Conservation (phyloP, 2,797 vertebrate species). For the Chaetodon trifasciatus region DNA sequence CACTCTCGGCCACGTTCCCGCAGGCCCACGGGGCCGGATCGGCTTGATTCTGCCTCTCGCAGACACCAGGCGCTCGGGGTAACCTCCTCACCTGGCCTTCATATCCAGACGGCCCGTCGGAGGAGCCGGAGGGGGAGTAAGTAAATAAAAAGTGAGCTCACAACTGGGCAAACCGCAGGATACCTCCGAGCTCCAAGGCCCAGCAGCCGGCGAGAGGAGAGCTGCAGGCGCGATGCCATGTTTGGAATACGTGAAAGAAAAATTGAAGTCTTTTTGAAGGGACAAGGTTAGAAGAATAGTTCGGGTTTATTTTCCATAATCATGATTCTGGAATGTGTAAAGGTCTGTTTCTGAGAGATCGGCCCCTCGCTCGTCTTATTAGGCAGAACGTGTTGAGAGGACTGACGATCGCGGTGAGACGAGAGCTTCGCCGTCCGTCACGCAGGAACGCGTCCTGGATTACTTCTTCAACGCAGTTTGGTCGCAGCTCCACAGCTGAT, state of each 20-base stretch:
- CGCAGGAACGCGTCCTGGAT: background rate
- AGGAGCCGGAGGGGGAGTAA: constrained; percentile 66
- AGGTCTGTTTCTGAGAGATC: constrained; percentile 43
- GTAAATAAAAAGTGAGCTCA: constrained; percentile 72
- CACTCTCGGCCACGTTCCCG: constrained; percentile 37
- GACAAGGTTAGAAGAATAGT: constrained; percentile 66
- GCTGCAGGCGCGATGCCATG: constrained; percentile 61
- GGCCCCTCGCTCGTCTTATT: constrained; percentile 34
- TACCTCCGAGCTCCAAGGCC: constrained; percentile 62
- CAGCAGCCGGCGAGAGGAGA: constrained; percentile 51
- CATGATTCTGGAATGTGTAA: constrained; percentile 53
- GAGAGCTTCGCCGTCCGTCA: background rate
- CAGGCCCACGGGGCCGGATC: constrained; percentile 10
- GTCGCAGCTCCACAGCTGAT: background rate
- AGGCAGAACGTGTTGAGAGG: constrained; percentile 48
- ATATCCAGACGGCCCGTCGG: constrained; percentile 55
- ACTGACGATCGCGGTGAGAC: background rate
- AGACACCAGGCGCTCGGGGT: constrained; percentile 1
- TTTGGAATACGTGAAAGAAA: constrained; percentile 73
- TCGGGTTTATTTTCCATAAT: constrained; percentile 70
- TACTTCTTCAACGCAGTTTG: background rate
- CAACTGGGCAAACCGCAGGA: constrained; percentile 61
- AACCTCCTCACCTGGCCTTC: constrained; percentile 52
- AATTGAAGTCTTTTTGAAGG: constrained; percentile 66
- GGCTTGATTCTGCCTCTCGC: background rate